Evolutionary conservation across 2,113 vertebrate species (phyloP).

Genomic region (Leucosticte australis): DNA sequence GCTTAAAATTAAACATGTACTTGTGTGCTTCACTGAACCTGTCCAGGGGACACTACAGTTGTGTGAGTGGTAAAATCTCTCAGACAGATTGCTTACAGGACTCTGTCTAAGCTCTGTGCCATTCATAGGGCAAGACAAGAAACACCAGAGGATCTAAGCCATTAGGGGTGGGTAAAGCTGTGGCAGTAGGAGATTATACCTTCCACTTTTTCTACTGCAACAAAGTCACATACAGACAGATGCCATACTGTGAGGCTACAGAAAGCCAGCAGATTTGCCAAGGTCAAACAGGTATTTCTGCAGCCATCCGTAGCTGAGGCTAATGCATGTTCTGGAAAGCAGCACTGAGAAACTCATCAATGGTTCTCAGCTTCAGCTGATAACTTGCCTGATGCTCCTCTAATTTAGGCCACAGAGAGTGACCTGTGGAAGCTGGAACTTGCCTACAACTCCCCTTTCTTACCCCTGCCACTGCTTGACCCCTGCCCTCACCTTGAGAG

Average conservation of each 20-base stretch:
- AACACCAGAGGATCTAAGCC: neutral
- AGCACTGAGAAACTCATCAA: fast-evolving
- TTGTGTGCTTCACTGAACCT: neutral
- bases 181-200: neutral
- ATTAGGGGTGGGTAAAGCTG: neutral
- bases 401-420: neutral
- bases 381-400: neutral
- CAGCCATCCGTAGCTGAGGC: neutral
- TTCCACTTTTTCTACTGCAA: neutral
- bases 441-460: neutral
- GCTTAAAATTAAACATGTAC: conserved; percentile 33
- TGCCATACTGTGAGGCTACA: neutral
- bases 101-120: fast-evolving
- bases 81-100: neutral
- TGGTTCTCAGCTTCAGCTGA: neutral
- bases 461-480: neutral
- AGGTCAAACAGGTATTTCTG: neutral
- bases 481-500: neutral
- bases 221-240: neutral
- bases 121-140: neutral
- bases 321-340: fast-evolving
- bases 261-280: neutral
- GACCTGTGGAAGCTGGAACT: neutral
- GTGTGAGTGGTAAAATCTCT: neutral
- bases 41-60: neutral